A percentile compares a stretch with the other conserved stretches of the same genome.
phyloP scores from a whole-genome alignment of 2,888 invertebrate genomes.

The Cheilosia pagana region DNA sequence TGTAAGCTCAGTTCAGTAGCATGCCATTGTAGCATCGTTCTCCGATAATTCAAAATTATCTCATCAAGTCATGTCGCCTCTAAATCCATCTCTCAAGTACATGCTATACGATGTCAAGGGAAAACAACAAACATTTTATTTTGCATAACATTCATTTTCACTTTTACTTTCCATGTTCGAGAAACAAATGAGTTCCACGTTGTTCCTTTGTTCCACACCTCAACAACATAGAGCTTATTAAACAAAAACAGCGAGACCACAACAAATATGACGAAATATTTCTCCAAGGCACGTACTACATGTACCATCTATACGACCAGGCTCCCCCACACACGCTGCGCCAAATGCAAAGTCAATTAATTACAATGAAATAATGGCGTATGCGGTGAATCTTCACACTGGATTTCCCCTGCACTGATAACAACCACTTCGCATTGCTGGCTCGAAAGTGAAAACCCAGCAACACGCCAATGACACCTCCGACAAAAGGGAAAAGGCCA shows the following conservation, averaged over 20 bases:
- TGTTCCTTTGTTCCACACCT: slow-evolving; percentile 34
- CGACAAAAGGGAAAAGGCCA: slow-evolving; percentile 60
- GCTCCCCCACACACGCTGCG: slow-evolving; percentile 19
- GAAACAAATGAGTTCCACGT: slow-evolving; percentile 12
- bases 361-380: slow-evolving; percentile 51
- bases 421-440: slow-evolving; percentile 56
- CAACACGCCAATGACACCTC: slow-evolving; percentile 4
- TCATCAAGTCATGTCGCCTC: too few relatives aligned
- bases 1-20: too few relatives aligned
- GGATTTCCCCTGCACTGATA: slow-evolving; percentile 52
- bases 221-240: slow-evolving; percentile 28
- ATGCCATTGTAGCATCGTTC: too few relatives aligned
- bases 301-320: neutral
- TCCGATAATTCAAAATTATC: too few relatives aligned
- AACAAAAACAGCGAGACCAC: neutral
- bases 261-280: slow-evolving; percentile 57
- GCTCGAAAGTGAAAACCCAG: slow-evolving; percentile 68
- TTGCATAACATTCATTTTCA: slow-evolving; percentile 69
- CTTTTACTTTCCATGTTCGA: slow-evolving; percentile 71
- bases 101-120: neutral
- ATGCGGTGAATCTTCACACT: slow-evolving; percentile 55
- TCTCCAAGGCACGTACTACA: slow-evolving; percentile 36
- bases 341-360: slow-evolving; percentile 60
- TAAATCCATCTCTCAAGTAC: neutral
- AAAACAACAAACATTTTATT: slow-evolving; percentile 6